phyloP scores from a whole-genome alignment of 23 tunicate species.

The Ascidia mentula region DNA sequence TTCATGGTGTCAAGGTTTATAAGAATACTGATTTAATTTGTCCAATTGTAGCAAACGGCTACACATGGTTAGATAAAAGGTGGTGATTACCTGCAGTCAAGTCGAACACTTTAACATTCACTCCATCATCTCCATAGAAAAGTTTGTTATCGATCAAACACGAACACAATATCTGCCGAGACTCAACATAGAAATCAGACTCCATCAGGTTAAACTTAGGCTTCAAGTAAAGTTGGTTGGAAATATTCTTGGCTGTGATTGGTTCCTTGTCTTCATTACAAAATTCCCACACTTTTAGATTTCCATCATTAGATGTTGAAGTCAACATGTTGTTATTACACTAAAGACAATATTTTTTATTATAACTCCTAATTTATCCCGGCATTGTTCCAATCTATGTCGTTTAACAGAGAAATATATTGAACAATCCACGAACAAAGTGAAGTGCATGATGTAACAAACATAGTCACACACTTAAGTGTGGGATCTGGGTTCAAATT shows the following conservation, averaged over 20 bases:
- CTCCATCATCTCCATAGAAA: constrained; percentile 80
- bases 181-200: background rate
- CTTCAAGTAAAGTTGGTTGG: background rate
- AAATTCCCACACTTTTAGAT: constrained; percentile 31
- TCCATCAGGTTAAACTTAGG: background rate
- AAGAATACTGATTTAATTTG: too few species aligned
- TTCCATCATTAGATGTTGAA: constrained; percentile 27
- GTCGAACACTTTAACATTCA: constrained; percentile 50
- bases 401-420: too few species aligned
- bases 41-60: too few species aligned
- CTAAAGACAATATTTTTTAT: background rate
- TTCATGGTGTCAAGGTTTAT: too few species aligned
- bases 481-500: too few species aligned
- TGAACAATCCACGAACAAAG: too few species aligned
- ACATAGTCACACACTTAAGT: too few species aligned
- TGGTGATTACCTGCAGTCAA: background rate
- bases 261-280: background rate
- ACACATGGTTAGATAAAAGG: too few species aligned
- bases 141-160: constrained; percentile 23
- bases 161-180: constrained; percentile 30
- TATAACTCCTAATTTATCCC: too few species aligned
- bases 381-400: too few species aligned
- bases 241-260: background rate
- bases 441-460: too few species aligned
- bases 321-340: background rate